Conservation (phyloP, 2,113 vertebrate species). For the Dipodomys spectabilis region DNA sequence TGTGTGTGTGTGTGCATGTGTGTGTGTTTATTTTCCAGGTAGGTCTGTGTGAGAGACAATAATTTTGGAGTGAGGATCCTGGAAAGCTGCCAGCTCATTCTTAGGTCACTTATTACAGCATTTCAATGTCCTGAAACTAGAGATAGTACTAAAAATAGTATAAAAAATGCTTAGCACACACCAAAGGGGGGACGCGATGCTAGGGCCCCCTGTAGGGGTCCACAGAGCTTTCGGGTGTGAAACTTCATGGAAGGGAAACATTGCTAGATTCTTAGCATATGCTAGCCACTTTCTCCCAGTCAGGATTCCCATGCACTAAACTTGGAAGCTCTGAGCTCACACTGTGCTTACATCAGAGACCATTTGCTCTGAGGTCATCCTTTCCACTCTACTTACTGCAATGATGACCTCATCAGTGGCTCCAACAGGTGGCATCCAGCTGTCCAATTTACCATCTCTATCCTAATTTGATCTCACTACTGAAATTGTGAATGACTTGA, state of each 20-base stretch:
- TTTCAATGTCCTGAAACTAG: neutral
- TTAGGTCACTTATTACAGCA: neutral
- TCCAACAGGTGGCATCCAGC: neutral
- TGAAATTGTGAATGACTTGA: neutral
- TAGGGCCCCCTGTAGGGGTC: neutral
- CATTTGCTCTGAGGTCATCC: neutral
- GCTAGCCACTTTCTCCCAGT: neutral
- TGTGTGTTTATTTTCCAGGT: neutral
- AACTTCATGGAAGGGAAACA: neutral
- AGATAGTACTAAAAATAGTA: neutral
- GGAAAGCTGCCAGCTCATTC: neutral
- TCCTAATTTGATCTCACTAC: neutral
- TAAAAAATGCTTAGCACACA: neutral
- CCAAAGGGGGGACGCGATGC: neutral
- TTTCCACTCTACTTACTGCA: neutral
- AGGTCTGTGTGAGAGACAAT: constrained; percentile 2
- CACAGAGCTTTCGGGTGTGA: neutral
- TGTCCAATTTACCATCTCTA: neutral
- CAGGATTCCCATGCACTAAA: neutral
- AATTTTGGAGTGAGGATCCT: neutral
- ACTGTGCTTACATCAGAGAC: neutral
- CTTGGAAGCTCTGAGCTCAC: neutral
- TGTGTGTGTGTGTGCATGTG: neutral
- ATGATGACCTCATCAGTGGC: neutral
- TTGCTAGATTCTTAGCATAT: neutral